Base-by-base conservation (phyloP, 1,140 invertebrate species). In the Brachionus koreanus region DNA sequence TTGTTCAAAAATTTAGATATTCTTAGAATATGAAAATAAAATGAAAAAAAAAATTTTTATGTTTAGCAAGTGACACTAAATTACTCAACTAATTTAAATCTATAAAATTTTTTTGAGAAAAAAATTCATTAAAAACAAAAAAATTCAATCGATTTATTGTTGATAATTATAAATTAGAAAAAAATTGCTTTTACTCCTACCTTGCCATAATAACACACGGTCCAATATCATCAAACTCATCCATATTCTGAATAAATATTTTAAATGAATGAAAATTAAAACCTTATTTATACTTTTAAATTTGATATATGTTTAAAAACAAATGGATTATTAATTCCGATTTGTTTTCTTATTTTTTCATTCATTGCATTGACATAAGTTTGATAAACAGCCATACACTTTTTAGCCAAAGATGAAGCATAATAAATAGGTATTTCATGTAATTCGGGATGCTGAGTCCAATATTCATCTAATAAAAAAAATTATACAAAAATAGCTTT, bases 281-380 rank as follows among this genome's bases (percentile, higher is more conserved):
- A n/a, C n/a, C 63, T 3, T 75, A 74, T 19, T 85, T 86, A 86
- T 87, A 94, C 93, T 91, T 99, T 98, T 0, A 99, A 89, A 89
- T 99, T 98, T 5, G 95, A 97, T 84, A 99, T 98, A 86, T 99
- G 97, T 85, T 97, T 94, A 88, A 99, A 99, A 2, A 98, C 94
- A 89, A 99, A 99, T 0, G 98, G 98, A 90, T 99, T 99, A 87
- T 97, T 98, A 39, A 98, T 93, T 0, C 95, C 94, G 85, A 99
- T 98, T 89, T 99, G 97, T 6, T 95, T 88, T 19, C 93, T 91
- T 84, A 99, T 99, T 86, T 93, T 93, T 84, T 98, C 95, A 87
- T 99, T 99, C 98, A 99, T 99, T 0, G 97, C 96, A 89, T 98
- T 98, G 0, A 99, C 93, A 87, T 98, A 99, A 0, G 97, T 99